Evolutionary conservation across 2,797 vertebrate species (phyloP).

Genomic region (Scolopax bukidnonensis): DNA sequence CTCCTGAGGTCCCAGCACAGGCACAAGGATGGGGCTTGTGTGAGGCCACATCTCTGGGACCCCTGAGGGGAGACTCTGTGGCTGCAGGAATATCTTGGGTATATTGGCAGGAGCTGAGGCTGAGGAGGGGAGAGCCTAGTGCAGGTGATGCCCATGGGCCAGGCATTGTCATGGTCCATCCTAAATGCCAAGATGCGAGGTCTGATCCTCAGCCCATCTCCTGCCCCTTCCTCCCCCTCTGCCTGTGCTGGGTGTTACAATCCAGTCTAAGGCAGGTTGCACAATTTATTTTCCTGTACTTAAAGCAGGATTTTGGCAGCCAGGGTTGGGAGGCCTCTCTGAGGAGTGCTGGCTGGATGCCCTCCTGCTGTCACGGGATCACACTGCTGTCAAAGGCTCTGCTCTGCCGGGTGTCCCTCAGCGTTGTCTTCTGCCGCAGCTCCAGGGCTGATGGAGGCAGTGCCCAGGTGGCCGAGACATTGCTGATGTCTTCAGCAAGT

Average conservation of each 20-base stretch:
- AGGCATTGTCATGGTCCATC: neutral
- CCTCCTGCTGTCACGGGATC: neutral
- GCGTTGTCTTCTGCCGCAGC: neutral
- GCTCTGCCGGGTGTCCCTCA: neutral
- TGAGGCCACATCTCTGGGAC: neutral
- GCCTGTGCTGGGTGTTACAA: neutral
- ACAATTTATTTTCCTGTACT: constrained; percentile 61
- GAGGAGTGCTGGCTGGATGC: neutral
- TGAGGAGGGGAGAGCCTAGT: neutral
- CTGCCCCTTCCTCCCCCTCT: neutral
- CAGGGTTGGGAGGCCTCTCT: constrained; percentile 51
- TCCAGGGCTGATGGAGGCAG: neutral
- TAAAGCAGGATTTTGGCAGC: constrained; percentile 54
- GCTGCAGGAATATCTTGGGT: neutral
- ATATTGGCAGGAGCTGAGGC: neutral
- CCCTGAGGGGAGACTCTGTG: neutral
- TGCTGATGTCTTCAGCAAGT: neutral
- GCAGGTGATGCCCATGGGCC: neutral
- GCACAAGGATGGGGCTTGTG: neutral
- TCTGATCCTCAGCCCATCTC: neutral
- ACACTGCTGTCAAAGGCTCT: neutral
- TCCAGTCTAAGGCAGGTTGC: constrained; percentile 37
- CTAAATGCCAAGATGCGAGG: accelerated
- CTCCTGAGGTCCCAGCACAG: neutral
- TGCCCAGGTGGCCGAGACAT: accelerated